Conservation (phyloP, 1,140 invertebrate species). For the Contarinia nasturtii region DNA sequence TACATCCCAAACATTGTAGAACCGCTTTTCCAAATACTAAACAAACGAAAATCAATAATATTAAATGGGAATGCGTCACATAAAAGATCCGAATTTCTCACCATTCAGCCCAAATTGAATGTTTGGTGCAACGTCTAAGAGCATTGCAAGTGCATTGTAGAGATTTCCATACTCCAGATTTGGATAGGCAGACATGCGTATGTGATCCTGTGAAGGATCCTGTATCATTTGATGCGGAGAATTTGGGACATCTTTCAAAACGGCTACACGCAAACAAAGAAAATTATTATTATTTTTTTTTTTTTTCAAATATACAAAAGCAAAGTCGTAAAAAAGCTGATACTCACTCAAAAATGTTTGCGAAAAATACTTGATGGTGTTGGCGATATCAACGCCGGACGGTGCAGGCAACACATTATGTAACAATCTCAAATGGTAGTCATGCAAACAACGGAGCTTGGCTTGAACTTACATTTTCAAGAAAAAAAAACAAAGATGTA, state of each 20-base stretch:
- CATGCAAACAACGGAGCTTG: constrained; percentile 90
- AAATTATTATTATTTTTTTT: neutral
- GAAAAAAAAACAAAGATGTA: constrained; percentile 8
- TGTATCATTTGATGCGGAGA: constrained; percentile 79
- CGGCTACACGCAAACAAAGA: constrained; percentile 38
- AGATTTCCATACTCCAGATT: constrained; percentile 89
- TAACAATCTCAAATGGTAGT: constrained; percentile 81
- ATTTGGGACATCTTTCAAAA: constrained; percentile 85
- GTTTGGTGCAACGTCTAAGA: constrained; percentile 61
- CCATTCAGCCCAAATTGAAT: constrained; percentile 68
- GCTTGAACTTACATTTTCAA: constrained; percentile 66
- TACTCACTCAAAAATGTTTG: constrained; percentile 85
- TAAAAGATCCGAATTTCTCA: constrained; percentile 19
- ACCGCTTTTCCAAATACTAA: constrained; percentile 57
- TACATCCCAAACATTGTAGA: constrained; percentile 67
- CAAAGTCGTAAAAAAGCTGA: neutral
- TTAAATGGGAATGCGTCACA: neutral
- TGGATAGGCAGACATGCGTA: constrained; percentile 76
- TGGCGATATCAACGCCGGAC: constrained; percentile 86
- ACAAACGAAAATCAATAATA: constrained; percentile 15
- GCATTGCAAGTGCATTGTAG: constrained; percentile 67
- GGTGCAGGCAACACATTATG: constrained; percentile 82
- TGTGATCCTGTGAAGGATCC: constrained; percentile 62
- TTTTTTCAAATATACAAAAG: neutral
- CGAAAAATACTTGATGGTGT: constrained; percentile 94